Conservation (phyloP, 2,113 vertebrate species). For the Enhydra lutris region DNA sequence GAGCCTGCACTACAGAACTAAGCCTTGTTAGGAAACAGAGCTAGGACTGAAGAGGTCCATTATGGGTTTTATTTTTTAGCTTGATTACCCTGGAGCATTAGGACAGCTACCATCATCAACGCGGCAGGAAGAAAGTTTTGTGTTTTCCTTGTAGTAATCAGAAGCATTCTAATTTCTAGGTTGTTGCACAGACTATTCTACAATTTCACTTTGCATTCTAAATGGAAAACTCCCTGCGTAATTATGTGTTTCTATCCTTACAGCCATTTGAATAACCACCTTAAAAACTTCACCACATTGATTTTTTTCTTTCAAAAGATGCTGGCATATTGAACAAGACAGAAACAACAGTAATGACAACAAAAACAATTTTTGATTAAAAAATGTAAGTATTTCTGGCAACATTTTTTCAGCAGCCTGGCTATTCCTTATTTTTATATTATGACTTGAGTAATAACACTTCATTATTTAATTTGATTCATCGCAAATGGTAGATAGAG, state of each 20-base stretch:
- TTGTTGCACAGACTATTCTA: not conserved
- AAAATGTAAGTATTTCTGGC: not conserved
- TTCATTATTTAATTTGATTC: not conserved
- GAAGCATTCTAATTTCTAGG: not conserved
- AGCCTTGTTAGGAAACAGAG: not conserved
- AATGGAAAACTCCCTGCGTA: not conserved
- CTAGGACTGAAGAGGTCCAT: not conserved
- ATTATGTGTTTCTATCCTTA: not conserved
- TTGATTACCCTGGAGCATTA: not conserved
- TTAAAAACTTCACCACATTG: not conserved
- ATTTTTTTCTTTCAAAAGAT: slow-evolving; percentile 1
- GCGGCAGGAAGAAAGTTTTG: not conserved
- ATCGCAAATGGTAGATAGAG: not conserved
- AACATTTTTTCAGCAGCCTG: not conserved
- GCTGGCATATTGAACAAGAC: not conserved
- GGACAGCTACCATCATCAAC: not conserved
- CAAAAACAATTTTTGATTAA: not conserved
- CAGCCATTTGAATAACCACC: not conserved
- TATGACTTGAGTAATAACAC: not conserved
- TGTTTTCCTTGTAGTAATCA: not conserved
- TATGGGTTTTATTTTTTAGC: not conserved
- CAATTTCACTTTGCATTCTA: not conserved
- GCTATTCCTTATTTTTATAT: not conserved
- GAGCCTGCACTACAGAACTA: not conserved
- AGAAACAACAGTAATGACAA: not conserved